Conservation (phyloP, 2,797 vertebrate species). For the Buphagus erythrorhynchus region DNA sequence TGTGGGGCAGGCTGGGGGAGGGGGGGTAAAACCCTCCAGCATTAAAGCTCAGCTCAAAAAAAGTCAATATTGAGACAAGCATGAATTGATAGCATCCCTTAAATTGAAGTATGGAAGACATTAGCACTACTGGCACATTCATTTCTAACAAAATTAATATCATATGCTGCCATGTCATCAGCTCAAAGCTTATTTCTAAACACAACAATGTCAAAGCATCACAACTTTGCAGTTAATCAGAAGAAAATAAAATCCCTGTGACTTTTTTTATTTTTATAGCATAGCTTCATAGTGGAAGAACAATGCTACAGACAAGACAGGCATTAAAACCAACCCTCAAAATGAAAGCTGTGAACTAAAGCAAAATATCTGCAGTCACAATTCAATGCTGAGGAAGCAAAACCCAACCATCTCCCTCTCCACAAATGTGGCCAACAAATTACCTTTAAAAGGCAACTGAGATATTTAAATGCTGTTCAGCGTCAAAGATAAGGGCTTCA, state of each 20-base stretch:
- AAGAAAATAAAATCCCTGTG: not conserved
- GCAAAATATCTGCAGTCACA: not conserved
- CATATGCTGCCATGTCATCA: slow-evolving; percentile 13
- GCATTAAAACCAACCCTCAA: not conserved
- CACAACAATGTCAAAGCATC: not conserved
- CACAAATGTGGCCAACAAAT: not conserved
- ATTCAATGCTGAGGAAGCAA: not conserved
- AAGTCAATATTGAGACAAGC: not conserved
- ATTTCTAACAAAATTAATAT: not conserved
- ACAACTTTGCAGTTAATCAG: not conserved
- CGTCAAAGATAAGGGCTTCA: slow-evolving; percentile 24
- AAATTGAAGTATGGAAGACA: not conserved
- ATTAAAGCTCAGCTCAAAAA: not conserved
- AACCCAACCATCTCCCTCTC: not conserved
- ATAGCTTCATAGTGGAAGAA: not conserved
- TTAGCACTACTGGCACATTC: not conserved
- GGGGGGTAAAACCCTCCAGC: not conserved
- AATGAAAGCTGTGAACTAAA: not conserved
- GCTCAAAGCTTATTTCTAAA: not conserved
- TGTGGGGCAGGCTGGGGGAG: fast-evolving
- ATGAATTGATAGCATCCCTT: not conserved
- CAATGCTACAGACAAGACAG: not conserved
- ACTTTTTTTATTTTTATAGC: not conserved
- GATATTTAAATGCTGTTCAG: not conserved
- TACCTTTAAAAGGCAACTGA: slow-evolving; percentile 52